phyloP scores from a whole-genome alignment of 2,797 vertebrate species.

The Ciconia nigra region DNA sequence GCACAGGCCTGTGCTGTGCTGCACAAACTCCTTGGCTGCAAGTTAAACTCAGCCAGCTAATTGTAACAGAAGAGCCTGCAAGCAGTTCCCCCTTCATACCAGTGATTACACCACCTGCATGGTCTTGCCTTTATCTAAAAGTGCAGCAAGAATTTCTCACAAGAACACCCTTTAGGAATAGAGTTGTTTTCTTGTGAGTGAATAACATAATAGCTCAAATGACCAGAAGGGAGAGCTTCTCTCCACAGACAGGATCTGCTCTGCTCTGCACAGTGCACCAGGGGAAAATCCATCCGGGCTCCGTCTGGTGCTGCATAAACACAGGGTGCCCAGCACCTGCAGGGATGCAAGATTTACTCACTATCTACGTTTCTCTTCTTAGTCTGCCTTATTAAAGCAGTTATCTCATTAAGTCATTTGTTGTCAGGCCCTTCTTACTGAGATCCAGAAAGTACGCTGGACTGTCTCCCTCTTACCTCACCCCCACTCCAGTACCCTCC shows the following conservation, averaged over 20 bases:
- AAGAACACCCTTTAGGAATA: not conserved
- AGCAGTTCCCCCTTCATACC: not conserved
- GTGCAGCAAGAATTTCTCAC: not conserved
- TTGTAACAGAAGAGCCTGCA: not conserved
- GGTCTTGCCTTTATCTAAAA: not conserved
- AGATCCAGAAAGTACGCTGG: not conserved
- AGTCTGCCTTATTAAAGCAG: not conserved
- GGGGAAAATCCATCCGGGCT: not conserved
- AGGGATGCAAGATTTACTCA: not conserved
- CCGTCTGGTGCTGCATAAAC: not conserved
- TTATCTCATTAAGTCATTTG: not conserved
- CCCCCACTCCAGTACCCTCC: not conserved
- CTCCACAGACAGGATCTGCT: not conserved
- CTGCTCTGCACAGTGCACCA: not conserved
- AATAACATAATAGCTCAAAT: not conserved
- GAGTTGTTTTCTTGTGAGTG: not conserved
- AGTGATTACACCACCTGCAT: accelerated
- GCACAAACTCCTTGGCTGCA: not conserved
- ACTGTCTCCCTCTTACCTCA: not conserved
- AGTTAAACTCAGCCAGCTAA: not conserved
- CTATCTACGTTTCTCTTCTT: not conserved
- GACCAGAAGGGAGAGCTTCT: not conserved
- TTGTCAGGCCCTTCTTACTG: not conserved
- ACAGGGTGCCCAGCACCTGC: not conserved
- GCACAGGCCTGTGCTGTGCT: not conserved